Conservation (phyloP, 2,797 vertebrate genomes). For the Chrysocyon brachyurus region DNA sequence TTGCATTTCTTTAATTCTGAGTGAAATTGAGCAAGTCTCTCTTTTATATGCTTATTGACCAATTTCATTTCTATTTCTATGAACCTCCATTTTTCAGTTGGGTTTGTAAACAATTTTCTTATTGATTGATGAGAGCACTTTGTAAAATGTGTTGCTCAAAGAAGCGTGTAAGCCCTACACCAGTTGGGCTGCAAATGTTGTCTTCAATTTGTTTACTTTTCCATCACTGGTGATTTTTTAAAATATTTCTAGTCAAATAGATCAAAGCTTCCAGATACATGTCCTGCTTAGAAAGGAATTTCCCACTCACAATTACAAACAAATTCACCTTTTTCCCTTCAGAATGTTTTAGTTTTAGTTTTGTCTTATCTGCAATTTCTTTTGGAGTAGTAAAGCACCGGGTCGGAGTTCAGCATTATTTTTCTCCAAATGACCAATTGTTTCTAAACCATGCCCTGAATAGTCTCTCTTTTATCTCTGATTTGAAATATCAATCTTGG, state of each 20-base stretch:
- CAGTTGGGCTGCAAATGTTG: background rate
- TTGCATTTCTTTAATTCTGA: background rate
- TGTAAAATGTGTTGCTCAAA: background rate
- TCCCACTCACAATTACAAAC: background rate
- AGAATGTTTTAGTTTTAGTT: background rate
- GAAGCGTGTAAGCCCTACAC: background rate
- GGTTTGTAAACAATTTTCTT: background rate
- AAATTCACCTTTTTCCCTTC: background rate
- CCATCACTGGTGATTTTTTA: background rate
- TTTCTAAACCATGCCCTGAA: background rate
- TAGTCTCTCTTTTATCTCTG: background rate
- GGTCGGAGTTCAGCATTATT: background rate
- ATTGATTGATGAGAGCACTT: background rate
- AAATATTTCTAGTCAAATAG: background rate
- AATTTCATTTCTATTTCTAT: background rate
- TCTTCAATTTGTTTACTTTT: background rate
- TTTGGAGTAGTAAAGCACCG: background rate
- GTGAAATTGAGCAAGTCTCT: background rate
- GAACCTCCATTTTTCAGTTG: background rate
- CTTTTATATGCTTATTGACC: background rate
- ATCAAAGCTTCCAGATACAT: background rate
- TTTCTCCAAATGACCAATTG: background rate
- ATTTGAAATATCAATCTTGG: background rate
- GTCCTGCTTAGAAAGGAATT: background rate
- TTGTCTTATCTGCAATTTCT: background rate